A percentile compares a stretch with the other conserved stretches of the same genome.
Conservation (phyloP, 2,888 invertebrate genomes). For the Sminthurinus aureus region DNA sequence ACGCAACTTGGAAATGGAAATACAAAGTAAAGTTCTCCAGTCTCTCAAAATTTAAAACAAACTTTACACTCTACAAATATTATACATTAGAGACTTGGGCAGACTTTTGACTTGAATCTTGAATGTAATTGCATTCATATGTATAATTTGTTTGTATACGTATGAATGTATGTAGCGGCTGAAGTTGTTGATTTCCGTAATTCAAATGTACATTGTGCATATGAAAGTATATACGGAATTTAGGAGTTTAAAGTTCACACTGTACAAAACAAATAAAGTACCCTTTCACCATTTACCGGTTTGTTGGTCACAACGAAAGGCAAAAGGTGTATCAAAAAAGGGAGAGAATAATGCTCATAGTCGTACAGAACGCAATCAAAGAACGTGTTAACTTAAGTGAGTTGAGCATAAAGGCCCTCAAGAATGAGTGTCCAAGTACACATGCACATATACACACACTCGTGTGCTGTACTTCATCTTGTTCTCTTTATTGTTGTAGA, state of each 20-base stretch:
- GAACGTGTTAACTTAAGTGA: constrained; percentile 32
- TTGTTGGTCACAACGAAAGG: constrained; percentile 7
- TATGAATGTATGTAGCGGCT: too few relatives aligned
- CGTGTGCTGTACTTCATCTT: background rate
- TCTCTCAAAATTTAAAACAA: background rate
- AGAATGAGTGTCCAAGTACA: background rate
- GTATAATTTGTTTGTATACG: too few relatives aligned
- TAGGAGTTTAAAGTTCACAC: too few relatives aligned
- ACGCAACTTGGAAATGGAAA: too few relatives aligned
- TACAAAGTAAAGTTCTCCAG: too few relatives aligned
- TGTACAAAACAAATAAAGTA: too few relatives aligned
- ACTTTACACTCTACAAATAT: background rate
- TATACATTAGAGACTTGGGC: background rate
- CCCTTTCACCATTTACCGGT: constrained; percentile 1
- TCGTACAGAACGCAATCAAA: constrained; percentile 1
- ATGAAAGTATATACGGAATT: too few relatives aligned
- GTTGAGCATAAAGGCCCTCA: constrained; percentile 31
- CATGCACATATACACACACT: background rate
- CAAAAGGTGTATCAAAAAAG: background rate
- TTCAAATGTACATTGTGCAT: too few relatives aligned
- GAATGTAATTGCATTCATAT: too few relatives aligned
- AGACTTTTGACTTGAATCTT: background rate
- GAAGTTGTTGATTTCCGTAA: too few relatives aligned
- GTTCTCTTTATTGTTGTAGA: background rate
- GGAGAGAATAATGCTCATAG: background rate